Evolutionary conservation across 2,888 invertebrate species (phyloP).

Genomic region (Netelia virgata): DNA sequence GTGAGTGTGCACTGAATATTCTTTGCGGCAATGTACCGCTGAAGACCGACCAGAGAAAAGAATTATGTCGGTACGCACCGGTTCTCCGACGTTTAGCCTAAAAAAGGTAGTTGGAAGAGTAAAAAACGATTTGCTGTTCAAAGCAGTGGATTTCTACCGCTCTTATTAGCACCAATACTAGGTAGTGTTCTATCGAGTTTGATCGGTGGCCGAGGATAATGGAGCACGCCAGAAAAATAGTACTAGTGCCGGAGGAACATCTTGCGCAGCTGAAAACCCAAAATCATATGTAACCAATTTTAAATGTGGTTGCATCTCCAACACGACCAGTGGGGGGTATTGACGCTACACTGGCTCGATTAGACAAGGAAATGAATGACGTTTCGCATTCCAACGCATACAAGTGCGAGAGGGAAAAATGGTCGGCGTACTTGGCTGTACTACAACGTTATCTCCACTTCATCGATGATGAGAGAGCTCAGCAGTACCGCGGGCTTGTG

Average conservation of each 20-base stretch:
- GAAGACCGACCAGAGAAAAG: not conserved
- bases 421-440: not conserved
- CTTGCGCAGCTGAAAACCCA: not conserved
- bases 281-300: not conserved
- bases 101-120: conserved; percentile 18
- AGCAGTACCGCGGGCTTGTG: not conserved
- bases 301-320: not conserved
- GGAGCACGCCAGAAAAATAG: conserved; percentile 55
- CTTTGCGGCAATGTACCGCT: not conserved
- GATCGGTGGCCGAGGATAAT: conserved; percentile 15
- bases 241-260: conserved; percentile 26
- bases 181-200: conserved; percentile 21
- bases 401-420: too few species aligned
- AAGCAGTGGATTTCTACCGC: not conserved
- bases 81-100: conserved; percentile 14
- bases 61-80: not conserved
- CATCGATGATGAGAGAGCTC: not conserved
- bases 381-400: too few species aligned
- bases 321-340: not conserved
- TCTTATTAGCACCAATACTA: conserved; percentile 1
- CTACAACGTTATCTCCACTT: not conserved
- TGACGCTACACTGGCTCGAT: not conserved
- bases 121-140: conserved; percentile 18
- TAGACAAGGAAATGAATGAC: too few species aligned
- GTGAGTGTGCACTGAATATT: too few species aligned